phyloP scores from a whole-genome alignment of 2,113 vertebrate genomes.

The Centropus unirufus region DNA sequence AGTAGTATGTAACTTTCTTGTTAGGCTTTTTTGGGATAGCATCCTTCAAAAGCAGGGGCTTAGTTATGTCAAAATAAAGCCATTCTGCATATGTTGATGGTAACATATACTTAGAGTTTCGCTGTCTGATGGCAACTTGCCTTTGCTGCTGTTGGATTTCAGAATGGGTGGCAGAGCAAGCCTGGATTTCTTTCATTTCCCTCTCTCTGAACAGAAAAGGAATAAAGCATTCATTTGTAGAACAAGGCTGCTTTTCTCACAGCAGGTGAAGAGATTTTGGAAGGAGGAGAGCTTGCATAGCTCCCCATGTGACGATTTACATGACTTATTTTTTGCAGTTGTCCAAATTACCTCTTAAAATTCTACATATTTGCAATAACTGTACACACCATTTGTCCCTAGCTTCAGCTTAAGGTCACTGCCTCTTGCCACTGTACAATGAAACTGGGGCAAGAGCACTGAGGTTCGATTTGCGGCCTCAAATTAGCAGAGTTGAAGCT shows the following conservation, averaged over 20 bases:
- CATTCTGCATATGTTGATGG: background rate
- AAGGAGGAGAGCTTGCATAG: background rate
- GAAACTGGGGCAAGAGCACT: background rate
- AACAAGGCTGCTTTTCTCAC: background rate
- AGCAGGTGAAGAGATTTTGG: background rate
- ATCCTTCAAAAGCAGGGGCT: background rate
- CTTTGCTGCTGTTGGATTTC: background rate
- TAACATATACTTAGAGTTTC: background rate
- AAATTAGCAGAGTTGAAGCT: background rate
- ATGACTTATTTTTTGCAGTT: background rate
- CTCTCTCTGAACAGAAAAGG: background rate
- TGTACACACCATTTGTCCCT: background rate
- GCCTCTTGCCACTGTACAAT: background rate
- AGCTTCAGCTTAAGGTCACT: background rate
- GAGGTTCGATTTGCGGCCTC: background rate
- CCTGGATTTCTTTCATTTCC: background rate
- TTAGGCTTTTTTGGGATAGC: background rate
- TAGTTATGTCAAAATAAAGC: background rate
- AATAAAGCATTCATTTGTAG: background rate
- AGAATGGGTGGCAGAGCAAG: background rate
- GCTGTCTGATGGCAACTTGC: background rate
- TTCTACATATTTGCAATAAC: background rate
- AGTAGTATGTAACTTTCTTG: background rate
- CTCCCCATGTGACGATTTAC: background rate
- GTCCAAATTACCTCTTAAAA: background rate